Base-by-base conservation (phyloP, 2,888 invertebrate genomes). In the Liopterus haemorrhoidalis region DNA sequence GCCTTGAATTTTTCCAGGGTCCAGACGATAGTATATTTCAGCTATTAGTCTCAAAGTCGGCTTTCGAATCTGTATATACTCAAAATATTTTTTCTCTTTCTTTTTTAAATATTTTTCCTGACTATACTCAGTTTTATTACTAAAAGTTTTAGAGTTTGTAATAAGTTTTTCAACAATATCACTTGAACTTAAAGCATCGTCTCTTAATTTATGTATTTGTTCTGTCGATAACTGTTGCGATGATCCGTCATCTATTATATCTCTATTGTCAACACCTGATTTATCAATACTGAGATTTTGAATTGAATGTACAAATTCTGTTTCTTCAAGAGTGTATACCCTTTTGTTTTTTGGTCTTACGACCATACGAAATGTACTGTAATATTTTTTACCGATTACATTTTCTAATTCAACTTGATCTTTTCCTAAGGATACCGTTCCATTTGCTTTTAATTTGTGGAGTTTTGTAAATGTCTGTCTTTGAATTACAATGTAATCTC, bases 41-140 rank as follows among this genome's bases (percentile, higher is more conserved):
- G 84, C 73, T 31, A 97, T 67, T n/a, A 88, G 69, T 32, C 90
- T 73, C 45, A 95, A 74, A 24, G 81, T 87, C 1, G 96, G 94
- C 60, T 76, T 80, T 4, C 85, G 70, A 35, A 96, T 75, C 54
- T 82, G 82, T 11, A 93, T 70, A 60, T 81, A 85, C 59, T 87
- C 87, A 61, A 82, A 86, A 68, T 94, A 96, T 68, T 96, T 96
- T 57, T 85, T 86, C 59, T 90, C 88, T 66, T 99, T 99, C 65
- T 96, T 96, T 58, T 85, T 86, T 30, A 96, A 74, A 66, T 96
- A 97, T 65, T 96, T 96, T 56, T 90, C 89, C 66, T 96, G 89
- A 0, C 88, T 85, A 66, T 83, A 96, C 59, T 87, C 90, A 0
- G 94, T 96, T 73, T 95, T 95, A 43, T 79, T 75, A 24, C 78